phyloP scores from a whole-genome alignment of 2,113 vertebrate genomes.

The Maylandia zebra region DNA sequence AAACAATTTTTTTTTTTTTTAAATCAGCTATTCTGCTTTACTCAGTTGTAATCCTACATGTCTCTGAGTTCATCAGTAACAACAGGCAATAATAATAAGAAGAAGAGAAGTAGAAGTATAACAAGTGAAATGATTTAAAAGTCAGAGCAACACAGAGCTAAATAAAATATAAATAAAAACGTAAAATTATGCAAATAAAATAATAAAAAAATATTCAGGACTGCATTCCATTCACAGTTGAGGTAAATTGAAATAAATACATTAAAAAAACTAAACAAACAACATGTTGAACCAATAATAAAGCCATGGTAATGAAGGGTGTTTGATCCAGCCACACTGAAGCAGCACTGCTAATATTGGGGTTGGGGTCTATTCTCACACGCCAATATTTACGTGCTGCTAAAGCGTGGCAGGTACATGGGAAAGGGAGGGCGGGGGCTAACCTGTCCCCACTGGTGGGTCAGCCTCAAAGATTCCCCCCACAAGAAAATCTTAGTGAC shows the following conservation, averaged over 20 bases:
- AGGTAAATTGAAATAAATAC: neutral
- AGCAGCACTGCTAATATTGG: slow-evolving; percentile 99
- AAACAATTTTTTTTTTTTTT: neutral
- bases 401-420: slow-evolving; percentile 86
- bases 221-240: neutral
- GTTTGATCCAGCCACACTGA: slow-evolving; percentile 84
- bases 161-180: neutral
- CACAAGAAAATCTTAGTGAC: neutral
- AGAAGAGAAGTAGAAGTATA: neutral
- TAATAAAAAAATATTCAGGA: neutral
- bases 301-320: slow-evolving; percentile 33
- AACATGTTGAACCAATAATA: slow-evolving; percentile 3
- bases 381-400: slow-evolving; percentile 99
- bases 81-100: neutral
- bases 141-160: neutral
- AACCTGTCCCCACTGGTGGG: slow-evolving; percentile 18
- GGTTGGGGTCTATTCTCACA: slow-evolving; percentile 83
- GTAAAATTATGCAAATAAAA: neutral
- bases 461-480: neutral
- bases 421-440: neutral
- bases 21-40: slow-evolving; percentile 1
- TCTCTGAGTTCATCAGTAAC: slow-evolving; percentile 25
- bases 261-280: neutral
- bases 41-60: neutral
- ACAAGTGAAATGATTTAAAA: neutral